Evolutionary conservation across 2,888 invertebrate species (phyloP).

Genomic region (Dromius quadrimaculatus): DNA sequence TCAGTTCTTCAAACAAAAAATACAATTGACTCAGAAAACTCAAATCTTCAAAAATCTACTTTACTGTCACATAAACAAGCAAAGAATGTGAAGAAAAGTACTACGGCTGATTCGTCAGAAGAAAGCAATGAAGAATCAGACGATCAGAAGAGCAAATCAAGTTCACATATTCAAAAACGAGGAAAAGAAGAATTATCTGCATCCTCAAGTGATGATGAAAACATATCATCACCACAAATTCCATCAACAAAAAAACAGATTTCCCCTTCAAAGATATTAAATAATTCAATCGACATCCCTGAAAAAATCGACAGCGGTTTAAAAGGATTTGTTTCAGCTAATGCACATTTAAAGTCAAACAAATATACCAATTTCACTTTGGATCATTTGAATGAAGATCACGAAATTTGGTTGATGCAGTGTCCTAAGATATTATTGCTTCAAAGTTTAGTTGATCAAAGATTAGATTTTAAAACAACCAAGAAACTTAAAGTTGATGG

Average conservation of each 20-base stretch:
- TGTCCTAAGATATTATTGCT: conserved; percentile 53
- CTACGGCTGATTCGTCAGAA: not conserved
- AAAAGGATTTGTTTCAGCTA: conserved; percentile 4
- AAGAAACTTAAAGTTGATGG: conserved; percentile 41
- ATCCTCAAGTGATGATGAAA: conserved; percentile 31
- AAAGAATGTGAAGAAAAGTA: not conserved
- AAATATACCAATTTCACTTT: conserved; percentile 12
- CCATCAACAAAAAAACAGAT: not conserved
- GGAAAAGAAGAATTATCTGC: conserved; percentile 5
- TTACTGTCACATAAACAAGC: not conserved
- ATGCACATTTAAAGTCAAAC: conserved; percentile 31
- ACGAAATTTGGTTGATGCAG: conserved; percentile 53
- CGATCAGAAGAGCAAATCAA: not conserved
- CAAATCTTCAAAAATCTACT: not conserved
- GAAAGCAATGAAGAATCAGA: not conserved
- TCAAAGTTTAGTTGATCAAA: conserved; percentile 35
- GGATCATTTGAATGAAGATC: conserved; percentile 36
- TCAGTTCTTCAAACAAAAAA: not conserved
- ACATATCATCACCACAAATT: no score
- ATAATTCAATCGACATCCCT: not conserved
- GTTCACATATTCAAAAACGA: not conserved
- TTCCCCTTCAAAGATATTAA: not conserved
- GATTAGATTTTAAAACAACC: conserved; percentile 42
- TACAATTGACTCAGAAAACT: not conserved
- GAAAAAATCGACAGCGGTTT: not conserved